phyloP scores from a whole-genome alignment of 2,113 vertebrate genomes.

The Bujurquina vittata region DNA sequence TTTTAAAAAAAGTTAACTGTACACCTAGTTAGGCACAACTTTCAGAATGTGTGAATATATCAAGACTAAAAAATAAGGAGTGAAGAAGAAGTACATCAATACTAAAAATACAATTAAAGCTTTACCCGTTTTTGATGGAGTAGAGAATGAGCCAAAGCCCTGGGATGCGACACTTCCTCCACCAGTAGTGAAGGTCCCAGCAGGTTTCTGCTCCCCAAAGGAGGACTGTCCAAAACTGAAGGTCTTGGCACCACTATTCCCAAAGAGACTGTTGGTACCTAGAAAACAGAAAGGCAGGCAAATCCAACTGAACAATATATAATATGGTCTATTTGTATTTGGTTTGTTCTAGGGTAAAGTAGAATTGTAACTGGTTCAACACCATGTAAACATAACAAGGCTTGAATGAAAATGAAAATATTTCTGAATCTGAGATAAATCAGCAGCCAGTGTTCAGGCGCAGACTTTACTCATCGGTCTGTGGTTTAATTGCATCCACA shows the following conservation, averaged over 20 bases:
- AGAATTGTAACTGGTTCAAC: background rate
- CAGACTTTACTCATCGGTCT: background rate
- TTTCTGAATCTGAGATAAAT: background rate
- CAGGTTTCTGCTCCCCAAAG: conserved; percentile 91
- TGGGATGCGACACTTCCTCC: conserved; percentile 91
- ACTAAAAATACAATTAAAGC: background rate
- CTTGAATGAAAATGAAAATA: background rate
- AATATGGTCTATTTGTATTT: background rate
- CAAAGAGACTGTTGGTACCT: conserved; percentile 89
- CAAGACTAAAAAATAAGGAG: background rate
- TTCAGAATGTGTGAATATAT: background rate
- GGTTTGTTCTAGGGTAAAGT: background rate
- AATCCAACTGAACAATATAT: background rate
- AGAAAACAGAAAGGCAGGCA: background rate
- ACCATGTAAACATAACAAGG: background rate
- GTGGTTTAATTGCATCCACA: background rate
- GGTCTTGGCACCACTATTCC: conserved; percentile 89
- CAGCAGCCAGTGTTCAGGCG: background rate
- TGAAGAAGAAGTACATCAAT: background rate
- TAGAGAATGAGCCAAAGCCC: conserved; percentile 92
- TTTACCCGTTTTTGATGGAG: conserved; percentile 88
- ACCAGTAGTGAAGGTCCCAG: conserved; percentile 90
- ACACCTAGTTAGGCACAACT: background rate
- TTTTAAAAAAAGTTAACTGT: background rate
- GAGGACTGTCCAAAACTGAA: conserved; percentile 85